Conservation (phyloP, 2,113 vertebrate species). For the Aptenodytes patagonicus region DNA sequence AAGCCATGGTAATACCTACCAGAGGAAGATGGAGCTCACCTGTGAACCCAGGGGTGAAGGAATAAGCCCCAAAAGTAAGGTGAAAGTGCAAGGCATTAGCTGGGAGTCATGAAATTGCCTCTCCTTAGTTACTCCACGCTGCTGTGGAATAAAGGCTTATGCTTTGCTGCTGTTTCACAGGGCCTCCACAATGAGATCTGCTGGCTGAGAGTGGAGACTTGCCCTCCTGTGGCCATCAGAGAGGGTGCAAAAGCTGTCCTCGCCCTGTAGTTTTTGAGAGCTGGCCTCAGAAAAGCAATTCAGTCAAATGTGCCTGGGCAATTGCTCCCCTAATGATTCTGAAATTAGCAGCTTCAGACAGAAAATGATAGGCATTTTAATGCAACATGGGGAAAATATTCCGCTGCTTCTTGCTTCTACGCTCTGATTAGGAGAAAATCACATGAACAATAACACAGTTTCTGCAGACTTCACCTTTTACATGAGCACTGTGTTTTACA, state of each 20-base stretch:
- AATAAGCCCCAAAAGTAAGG: neutral
- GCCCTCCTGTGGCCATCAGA: neutral
- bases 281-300: neutral
- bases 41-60: neutral
- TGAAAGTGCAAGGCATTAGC: neutral
- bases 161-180: neutral
- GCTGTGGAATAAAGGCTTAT: neutral
- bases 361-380: constrained; percentile 54
- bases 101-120: neutral
- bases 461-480: neutral
- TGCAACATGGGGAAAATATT: neutral
- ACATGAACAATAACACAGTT: neutral
- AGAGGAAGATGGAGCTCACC: neutral
- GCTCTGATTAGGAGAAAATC: constrained; percentile 21
- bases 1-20: neutral
- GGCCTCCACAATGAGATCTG: neutral
- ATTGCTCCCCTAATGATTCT: constrained; percentile 29
- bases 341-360: constrained; percentile 53
- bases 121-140: neutral
- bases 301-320: neutral
- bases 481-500: neutral
- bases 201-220: neutral
- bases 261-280: neutral
- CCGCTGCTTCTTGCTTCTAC: neutral
- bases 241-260: neutral